Percentiles rank a stretch among this genome's conserved stretches.
Evolutionary conservation across 2,113 vertebrate genomes (phyloP).

Genomic region (Platysternon megacephalum): DNA sequence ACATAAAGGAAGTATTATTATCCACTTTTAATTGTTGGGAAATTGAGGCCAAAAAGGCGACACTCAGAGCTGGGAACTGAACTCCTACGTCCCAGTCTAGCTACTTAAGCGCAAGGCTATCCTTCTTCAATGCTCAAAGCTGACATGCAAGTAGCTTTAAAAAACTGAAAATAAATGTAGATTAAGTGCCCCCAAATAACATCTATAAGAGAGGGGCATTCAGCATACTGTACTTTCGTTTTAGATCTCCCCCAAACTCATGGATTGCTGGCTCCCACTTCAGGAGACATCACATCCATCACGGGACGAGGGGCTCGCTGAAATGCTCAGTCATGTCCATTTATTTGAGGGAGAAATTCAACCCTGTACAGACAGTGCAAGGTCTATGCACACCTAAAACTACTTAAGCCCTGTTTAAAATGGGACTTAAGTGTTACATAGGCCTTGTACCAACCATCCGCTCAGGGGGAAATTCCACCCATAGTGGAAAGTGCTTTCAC

Average conservation of each 20-base stretch:
- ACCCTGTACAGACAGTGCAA: background rate
- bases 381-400: background rate
- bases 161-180: conserved; percentile 17
- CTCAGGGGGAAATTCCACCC: background rate
- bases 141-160: conserved; percentile 29
- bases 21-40: background rate
- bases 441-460: background rate
- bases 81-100: background rate
- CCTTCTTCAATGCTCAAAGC: background rate
- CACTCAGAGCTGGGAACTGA: background rate
- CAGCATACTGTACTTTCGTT: background rate
- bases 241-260: background rate
- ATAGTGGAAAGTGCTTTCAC: background rate
- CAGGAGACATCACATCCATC: background rate
- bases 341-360: background rate
- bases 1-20: background rate
- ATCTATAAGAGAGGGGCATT: background rate
- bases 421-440: background rate
- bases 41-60: background rate
- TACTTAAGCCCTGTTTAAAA: background rate
- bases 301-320: background rate
- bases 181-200: background rate
- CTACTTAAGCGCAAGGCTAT: background rate
- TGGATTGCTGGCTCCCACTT: background rate
- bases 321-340: background rate